Base-by-base conservation (phyloP, 2,113 vertebrate genomes). In the Lasiurus cinereus region DNA sequence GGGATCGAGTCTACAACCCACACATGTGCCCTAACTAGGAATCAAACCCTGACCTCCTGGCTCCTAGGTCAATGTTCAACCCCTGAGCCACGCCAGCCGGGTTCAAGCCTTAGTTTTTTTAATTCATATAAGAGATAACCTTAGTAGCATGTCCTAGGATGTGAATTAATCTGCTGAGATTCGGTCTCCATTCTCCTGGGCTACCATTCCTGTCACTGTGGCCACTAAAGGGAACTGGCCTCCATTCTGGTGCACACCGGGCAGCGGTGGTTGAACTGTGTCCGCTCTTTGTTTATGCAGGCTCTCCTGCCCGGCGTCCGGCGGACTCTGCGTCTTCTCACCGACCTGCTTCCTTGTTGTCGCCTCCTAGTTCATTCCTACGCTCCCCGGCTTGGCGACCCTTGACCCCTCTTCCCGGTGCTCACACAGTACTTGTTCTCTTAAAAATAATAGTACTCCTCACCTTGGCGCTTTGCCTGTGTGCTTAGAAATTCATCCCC, bases 271-370 rank as follows among this genome's bases (percentile, higher is more conserved):
- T 21, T 67, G 31, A 88, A 9, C 31, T 1, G 24, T 27, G 16
- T 24, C 36, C 15, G 18, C 22, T 62, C 27, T 56, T 72, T 4
- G 5, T 18, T 5, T 2, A 7, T 0, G 1, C 11, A 69, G 4
- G 36, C 8, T 77, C 52, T 82, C 22, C 10, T 31, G 3, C 10
- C 4, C 3, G 10, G 27, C 0, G 0, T 31, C 50, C 24, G 9
- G 52, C 2, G 5, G 9, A 8, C 1, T 12, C 19, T 56, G 2
- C 52, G 43, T 14, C 29, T 11, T 50, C 43, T 31, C 4, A 8
- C 18, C 39, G 11, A 24, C 1, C 12, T 19, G 4, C 24, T 16
- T 74, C 13, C 18, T 4, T 13, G 8, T 18, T 54, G 8, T 29
- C 2, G 52, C 8, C 15, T 46, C 31, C 2, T 24, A 33, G 54